These are phyloP conservation scores for Plebejus argus DNA, from an alignment of 2,888 invertebrate species.

Conservation along the genomic window DNA sequence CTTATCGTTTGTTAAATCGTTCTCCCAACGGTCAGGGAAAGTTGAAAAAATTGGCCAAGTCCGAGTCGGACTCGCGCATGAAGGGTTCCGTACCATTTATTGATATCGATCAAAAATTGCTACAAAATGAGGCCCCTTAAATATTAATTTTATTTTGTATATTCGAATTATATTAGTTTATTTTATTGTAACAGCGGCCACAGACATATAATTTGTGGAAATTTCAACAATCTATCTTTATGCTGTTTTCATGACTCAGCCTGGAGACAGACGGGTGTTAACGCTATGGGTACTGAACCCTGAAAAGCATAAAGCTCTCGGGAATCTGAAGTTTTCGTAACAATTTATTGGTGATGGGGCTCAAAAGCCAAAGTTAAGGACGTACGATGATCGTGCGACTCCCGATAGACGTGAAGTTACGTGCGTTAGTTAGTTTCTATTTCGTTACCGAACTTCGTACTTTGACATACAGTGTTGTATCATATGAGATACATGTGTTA, in stretches of 20 bases:
- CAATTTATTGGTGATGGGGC: constrained; percentile 40
- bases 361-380: constrained; percentile 35
- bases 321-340: constrained; percentile 35
- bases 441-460: neutral
- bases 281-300: neutral
- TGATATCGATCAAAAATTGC: too few species aligned
- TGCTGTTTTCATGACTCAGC: too few species aligned
- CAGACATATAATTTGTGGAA: too few species aligned
- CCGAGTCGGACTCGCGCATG: neutral
- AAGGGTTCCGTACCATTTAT: neutral
- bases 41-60: neutral
- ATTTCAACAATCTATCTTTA: too few species aligned
- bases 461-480: neutral
- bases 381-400: constrained; percentile 34
- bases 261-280: neutral
- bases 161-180: too few species aligned
- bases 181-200: too few species aligned
- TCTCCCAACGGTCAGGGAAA: constrained; percentile 13
- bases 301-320: constrained; percentile 26
- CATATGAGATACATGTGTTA: too few species aligned
- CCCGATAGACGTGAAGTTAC: constrained; percentile 19
- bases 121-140: too few species aligned
- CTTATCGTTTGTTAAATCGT: constrained; percentile 7
- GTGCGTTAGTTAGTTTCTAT: constrained; percentile 17
- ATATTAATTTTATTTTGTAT: too few species aligned